Evolutionary conservation across 2,888 invertebrate species (phyloP).

Genomic region (Parnassius glacialis): DNA sequence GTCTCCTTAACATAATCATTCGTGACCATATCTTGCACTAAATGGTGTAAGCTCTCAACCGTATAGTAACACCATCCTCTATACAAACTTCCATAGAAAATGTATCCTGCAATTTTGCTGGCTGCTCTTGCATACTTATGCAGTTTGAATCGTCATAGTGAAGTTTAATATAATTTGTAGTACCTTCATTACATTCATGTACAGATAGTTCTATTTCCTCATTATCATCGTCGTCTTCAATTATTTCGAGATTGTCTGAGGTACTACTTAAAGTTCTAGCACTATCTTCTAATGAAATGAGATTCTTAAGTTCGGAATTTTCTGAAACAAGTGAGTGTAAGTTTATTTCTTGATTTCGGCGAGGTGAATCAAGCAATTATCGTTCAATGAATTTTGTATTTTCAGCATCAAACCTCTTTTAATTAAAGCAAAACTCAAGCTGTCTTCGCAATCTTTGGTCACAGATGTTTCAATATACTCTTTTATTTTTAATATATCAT

Average conservation of each 20-base stretch:
- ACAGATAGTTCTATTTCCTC: slow-evolving; percentile 60
- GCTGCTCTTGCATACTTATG: slow-evolving; percentile 33
- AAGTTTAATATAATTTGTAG: slow-evolving; percentile 51
- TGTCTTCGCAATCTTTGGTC: slow-evolving; percentile 38
- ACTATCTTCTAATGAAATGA: slow-evolving; percentile 36
- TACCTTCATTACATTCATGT: slow-evolving; percentile 58
- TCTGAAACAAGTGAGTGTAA: slow-evolving; percentile 26
- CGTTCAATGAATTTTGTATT: slow-evolving; percentile 72
- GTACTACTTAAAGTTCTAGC: slow-evolving; percentile 29
- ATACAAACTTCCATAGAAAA: slow-evolving; percentile 70
- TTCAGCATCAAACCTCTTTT: slow-evolving; percentile 70
- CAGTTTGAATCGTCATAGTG: slow-evolving; percentile 46
- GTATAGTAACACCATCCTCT: slow-evolving; percentile 60
- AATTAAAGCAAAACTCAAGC: slow-evolving; percentile 61
- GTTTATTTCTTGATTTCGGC: slow-evolving; percentile 32
- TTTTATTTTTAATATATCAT: slow-evolving; percentile 66
- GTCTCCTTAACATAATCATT: slow-evolving; percentile 55
- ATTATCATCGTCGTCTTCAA: slow-evolving; percentile 42
- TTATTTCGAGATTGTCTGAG: slow-evolving; percentile 41
- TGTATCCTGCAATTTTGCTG: slow-evolving; percentile 60
- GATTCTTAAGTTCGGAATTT: slow-evolving; percentile 31
- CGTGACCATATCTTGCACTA: slow-evolving; percentile 35
- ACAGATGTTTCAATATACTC: slow-evolving; percentile 58
- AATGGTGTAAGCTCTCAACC: slow-evolving; percentile 59
- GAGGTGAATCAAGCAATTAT: slow-evolving; percentile 61